Evolutionary conservation across 2,888 invertebrate genomes (phyloP).

Genomic region (Machimus atricapillus): DNA sequence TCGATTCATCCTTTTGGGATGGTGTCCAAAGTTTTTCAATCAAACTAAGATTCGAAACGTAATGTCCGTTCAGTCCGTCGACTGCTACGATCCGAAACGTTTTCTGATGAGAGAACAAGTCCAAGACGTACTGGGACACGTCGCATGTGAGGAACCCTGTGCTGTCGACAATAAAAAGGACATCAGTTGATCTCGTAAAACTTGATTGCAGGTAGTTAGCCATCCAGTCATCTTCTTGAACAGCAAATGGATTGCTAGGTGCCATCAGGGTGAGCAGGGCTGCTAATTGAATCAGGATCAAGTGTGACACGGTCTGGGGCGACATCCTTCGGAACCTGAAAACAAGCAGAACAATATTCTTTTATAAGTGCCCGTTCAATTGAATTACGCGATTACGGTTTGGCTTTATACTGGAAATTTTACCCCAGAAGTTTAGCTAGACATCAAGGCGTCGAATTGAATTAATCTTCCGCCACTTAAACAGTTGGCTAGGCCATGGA

Average conservation of each 20-base stretch:
- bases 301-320: not conserved
- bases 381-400: not conserved
- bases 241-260: not conserved
- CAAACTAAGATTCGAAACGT: not conserved
- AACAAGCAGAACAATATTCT: not conserved
- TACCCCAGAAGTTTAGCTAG: not conserved
- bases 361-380: not conserved
- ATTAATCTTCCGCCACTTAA: not conserved
- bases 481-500: not conserved
- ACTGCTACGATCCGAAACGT: constrained; percentile 40
- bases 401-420: not conserved
- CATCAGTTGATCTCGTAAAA: constrained; percentile 40
- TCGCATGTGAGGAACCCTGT: not conserved
- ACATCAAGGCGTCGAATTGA: not conserved
- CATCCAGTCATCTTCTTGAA: not conserved
- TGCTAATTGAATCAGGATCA: not conserved
- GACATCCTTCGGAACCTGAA: not conserved
- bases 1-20: not conserved
- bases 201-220: constrained; percentile 40
- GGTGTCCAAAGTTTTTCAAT: not conserved
- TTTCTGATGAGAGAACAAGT: constrained; percentile 37
- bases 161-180: constrained; percentile 39
- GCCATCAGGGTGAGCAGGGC: not conserved
- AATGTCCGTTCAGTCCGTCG: constrained; percentile 10
- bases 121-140: constrained; percentile 3